Conservation (phyloP, 2,797 vertebrate species). For the Falco novaeseelandiae region DNA sequence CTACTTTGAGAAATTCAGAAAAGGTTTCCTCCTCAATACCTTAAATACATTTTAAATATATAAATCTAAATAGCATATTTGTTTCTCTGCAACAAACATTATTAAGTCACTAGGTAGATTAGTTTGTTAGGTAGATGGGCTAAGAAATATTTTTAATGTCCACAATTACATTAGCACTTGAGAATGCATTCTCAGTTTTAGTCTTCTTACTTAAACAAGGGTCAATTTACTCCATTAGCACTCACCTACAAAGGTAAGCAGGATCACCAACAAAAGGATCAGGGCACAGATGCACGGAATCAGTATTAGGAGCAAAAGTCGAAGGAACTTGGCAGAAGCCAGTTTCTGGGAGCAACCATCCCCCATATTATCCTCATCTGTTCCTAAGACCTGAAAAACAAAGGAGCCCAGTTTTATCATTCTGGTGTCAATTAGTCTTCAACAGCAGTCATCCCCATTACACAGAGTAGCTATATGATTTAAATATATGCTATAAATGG, state of each 20-base stretch:
- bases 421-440: background rate
- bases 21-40: fast-evolving
- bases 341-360: slow-evolving; percentile 81
- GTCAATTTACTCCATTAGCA: background rate
- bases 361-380: slow-evolving; percentile 78
- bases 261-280: slow-evolving; percentile 78
- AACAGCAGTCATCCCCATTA: background rate
- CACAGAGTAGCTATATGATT: background rate
- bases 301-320: slow-evolving; percentile 80
- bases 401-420: background rate
- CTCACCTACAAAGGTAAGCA: slow-evolving; percentile 83
- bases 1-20: background rate
- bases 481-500: background rate
- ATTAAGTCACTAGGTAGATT: background rate
- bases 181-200: background rate
- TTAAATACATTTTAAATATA: background rate
- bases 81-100: background rate
- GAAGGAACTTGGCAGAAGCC: slow-evolving; percentile 77
- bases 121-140: background rate
- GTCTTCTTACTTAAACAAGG: background rate
- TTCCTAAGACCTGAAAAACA: slow-evolving; percentile 74
- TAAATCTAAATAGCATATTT: background rate
- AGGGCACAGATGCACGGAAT: slow-evolving; percentile 83
- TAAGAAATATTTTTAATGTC: background rate
- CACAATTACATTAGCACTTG: background rate